A percentile compares a stretch with the other conserved stretches of the same genome.
phyloP scores from a whole-genome alignment of 2,888 invertebrate genomes.

The Lasioglossum figueresi region DNA sequence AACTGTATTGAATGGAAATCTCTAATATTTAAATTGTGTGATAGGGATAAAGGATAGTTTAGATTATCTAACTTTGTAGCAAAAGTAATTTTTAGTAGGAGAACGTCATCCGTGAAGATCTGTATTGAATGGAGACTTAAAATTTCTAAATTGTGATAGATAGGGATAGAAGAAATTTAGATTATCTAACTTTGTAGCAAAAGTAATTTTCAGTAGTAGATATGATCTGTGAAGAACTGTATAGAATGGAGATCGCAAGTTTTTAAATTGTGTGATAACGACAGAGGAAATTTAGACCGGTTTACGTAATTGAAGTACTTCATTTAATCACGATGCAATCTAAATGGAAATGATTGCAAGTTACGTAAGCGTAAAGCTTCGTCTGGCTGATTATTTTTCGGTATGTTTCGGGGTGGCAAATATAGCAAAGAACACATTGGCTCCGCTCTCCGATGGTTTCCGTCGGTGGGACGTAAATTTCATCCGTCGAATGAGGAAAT shows the following conservation, averaged over 20 bases:
- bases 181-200: too few relatives aligned
- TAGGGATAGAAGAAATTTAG: too few relatives aligned
- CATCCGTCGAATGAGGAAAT: not conserved
- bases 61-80: not conserved
- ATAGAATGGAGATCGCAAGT: not conserved
- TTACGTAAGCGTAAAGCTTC: not conserved
- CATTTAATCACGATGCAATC: not conserved
- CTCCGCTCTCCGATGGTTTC: slow-evolving; percentile 3
- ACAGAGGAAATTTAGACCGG: not conserved
- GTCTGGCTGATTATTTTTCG: not conserved
- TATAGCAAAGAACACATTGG: not conserved
- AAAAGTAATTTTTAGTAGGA: not conserved
- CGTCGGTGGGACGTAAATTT: slow-evolving; percentile 13
- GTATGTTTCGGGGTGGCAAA: not conserved
- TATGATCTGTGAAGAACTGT: not conserved
- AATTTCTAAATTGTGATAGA: not conserved
- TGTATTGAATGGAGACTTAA: not conserved
- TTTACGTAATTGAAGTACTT: not conserved
- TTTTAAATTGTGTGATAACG: not conserved
- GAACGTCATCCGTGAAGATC: not conserved
- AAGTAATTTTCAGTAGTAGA: too few relatives aligned
- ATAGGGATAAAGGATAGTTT: too few relatives aligned
- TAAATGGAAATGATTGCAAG: not conserved
- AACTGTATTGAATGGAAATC: not conserved
- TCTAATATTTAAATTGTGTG: not conserved